These are phyloP conservation scores for Caenorhabditis tropicalis DNA, from an alignment of 1,140 invertebrate genomes.

Conservation along the genomic window DNA sequence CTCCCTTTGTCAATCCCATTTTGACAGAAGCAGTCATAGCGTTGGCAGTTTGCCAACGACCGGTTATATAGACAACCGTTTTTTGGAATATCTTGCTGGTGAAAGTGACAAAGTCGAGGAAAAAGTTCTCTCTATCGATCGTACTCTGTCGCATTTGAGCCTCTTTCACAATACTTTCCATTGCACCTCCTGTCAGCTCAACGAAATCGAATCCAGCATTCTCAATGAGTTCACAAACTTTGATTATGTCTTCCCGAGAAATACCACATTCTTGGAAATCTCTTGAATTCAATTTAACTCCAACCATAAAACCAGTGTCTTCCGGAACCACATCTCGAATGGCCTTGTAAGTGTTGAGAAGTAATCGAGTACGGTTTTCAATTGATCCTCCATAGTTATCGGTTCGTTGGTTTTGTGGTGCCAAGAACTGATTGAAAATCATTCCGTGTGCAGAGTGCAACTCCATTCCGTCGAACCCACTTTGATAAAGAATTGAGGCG, in stretches of 20 bases:
- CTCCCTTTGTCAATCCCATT: slow-evolving; percentile 55
- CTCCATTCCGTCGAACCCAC: slow-evolving; percentile 64
- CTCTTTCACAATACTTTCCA: slow-evolving; percentile 55
- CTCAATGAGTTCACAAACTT: slow-evolving; percentile 18
- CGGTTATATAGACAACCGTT: slow-evolving; percentile 56
- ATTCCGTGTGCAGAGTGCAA: slow-evolving; percentile 69
- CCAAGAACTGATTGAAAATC: slow-evolving; percentile 63
- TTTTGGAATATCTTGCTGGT: background rate
- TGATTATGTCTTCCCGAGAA: background rate
- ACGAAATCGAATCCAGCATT: slow-evolving; percentile 20
- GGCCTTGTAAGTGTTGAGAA: slow-evolving; percentile 61
- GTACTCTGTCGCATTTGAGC: slow-evolving; percentile 56
- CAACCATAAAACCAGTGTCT: slow-evolving; percentile 59
- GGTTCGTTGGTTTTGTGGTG: slow-evolving; percentile 60
- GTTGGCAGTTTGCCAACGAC: slow-evolving; percentile 61
- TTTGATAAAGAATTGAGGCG: slow-evolving; percentile 54
- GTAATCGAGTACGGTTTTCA: slow-evolving; percentile 60
- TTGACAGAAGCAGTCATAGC: slow-evolving; percentile 59
- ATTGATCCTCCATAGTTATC: slow-evolving; percentile 65
- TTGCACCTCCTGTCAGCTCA: slow-evolving; percentile 61
- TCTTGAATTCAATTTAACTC: slow-evolving; percentile 63
- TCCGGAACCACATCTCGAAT: slow-evolving; percentile 49
- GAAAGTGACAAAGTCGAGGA: slow-evolving; percentile 1
- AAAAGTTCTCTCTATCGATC: slow-evolving; percentile 45
- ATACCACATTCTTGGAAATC: slow-evolving; percentile 57